Conservation (phyloP, 2,113 vertebrate species). For the Amia ocellicauda region DNA sequence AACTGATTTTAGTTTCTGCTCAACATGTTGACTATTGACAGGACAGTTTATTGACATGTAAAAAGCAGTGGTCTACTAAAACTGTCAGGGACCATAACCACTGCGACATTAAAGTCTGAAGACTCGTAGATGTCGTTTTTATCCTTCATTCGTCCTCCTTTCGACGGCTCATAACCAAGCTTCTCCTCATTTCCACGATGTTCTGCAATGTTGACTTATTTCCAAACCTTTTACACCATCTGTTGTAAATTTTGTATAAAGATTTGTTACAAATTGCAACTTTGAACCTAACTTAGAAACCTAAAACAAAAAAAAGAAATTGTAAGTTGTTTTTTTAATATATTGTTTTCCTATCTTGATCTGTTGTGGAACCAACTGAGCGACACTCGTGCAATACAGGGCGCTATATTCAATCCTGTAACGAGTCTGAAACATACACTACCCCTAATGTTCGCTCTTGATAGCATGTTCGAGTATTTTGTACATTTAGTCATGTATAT, state of each 20-base stretch:
- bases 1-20: neutral
- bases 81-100: neutral
- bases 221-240: slow-evolving; percentile 26
- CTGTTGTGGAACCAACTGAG: neutral
- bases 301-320: slow-evolving; percentile 22
- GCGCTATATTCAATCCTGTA: slow-evolving; percentile 2
- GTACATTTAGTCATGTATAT: slow-evolving; percentile 26
- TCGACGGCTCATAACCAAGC: no score
- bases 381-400: neutral
- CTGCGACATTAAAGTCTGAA: neutral
- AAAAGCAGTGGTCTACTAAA: neutral
- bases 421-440: neutral
- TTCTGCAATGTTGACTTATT: neutral
- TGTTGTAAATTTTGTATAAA: slow-evolving; percentile 44
- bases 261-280: slow-evolving; percentile 30
- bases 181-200: no score
- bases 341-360: slow-evolving; percentile 7
- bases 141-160: no score
- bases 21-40: no score
- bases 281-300: slow-evolving; percentile 8
- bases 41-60: neutral
- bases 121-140: no score
- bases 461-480: slow-evolving; percentile 24
- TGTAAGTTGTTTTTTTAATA: slow-evolving; percentile 11
- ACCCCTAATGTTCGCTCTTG: neutral